phyloP scores from a whole-genome alignment of 2,888 invertebrate genomes.

The Mesochorus sp. region DNA sequence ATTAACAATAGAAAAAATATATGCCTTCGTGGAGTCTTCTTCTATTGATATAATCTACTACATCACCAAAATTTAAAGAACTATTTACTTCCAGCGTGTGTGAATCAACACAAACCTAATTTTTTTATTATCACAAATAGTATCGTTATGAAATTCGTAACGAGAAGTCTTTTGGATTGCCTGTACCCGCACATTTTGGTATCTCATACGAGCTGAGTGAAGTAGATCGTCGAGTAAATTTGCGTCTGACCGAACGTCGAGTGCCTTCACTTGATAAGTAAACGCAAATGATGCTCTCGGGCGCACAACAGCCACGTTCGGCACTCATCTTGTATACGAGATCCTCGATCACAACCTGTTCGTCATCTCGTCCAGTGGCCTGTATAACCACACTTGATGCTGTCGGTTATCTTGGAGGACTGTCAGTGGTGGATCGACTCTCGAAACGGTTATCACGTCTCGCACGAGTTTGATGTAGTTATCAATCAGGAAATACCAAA shows the following conservation, averaged over 20 bases:
- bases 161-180: too few relatives aligned
- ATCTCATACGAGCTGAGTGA: not conserved
- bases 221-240: constrained; percentile 32
- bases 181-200: not conserved
- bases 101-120: not conserved
- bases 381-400: constrained; percentile 6
- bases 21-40: too few relatives aligned
- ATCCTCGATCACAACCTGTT: not conserved
- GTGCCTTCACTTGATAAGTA: constrained; percentile 33
- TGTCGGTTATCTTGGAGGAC: not conserved
- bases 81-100: not conserved
- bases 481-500: not conserved
- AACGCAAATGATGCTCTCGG: constrained; percentile 31
- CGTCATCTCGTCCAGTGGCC: not conserved
- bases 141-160: not conserved
- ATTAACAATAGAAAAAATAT: too few relatives aligned
- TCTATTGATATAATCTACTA: too few relatives aligned
- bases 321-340: not conserved
- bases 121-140: not conserved
- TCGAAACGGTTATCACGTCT: not conserved
- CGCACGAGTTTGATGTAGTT: not conserved
- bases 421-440: not conserved
- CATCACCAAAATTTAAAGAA: not conserved
- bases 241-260: constrained; percentile 39
- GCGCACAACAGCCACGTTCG: not conserved